Evolutionary conservation across 2,888 invertebrate species (phyloP), one percentile per base, ranked within the genome.

Genomic region (Nomada fucata): DNA sequence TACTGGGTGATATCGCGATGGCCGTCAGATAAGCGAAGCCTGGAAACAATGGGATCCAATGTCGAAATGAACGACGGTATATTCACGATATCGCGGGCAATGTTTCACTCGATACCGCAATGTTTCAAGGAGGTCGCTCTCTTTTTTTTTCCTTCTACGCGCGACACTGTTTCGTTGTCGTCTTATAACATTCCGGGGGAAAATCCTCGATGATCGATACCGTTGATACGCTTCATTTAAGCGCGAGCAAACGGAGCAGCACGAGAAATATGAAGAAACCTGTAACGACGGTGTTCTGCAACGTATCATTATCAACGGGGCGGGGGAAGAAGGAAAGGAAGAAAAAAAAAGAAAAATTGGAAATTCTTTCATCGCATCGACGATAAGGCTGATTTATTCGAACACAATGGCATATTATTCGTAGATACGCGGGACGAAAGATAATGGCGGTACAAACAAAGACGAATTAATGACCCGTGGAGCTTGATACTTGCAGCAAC

Each of bases 381-480:
- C 55, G 74, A 74, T 70, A 73, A 79, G 26, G 15, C 20, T 57
- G 55, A 63, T 73, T 69, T 55, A 69, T 50, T 47, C 26, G 15
- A 0, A 53, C 29, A 78, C 78, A 67, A 69, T 79, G 73, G 72
- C 26, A 59, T 53, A 73, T 83, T 73, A 65, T 61, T 82, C 52
- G 50, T 23, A 68, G 69, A 76, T 82, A 61, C 50, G 44, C 50
- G 20, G 42, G 52, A 42, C 20, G 15, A 3, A 36, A 82, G 74
- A 77, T 77, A 77, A 77, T 23, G 55, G 29, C 52, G 69, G 70
- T 29, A 53, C 53, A 74, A 82, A 77, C 65, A 71, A 74, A 82
- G 63, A 82, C 47, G 74, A 63, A 74, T 82, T 82, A 83, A 83
- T 73, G 70, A 68, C 42, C 78, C 61, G 61, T 70, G 68, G 77